Evolutionary conservation across 2,113 vertebrate species (phyloP).

Genomic region (Peromyscus maniculatus): DNA sequence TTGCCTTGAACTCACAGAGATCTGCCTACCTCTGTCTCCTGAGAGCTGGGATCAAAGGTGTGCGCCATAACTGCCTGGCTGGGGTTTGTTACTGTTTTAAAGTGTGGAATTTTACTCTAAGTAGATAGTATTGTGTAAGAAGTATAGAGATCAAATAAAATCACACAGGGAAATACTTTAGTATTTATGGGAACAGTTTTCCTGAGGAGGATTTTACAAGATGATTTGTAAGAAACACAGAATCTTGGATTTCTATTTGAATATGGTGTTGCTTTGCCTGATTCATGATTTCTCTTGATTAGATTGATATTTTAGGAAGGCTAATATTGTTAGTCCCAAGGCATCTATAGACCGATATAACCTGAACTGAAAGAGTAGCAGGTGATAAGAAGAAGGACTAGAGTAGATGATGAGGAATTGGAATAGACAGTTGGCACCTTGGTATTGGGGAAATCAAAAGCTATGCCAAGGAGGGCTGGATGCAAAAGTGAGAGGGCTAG

Average conservation of each 20-base stretch:
- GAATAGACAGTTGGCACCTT: slow-evolving; percentile 3
- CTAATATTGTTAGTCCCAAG: neutral
- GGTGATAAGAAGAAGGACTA: slow-evolving; percentile 3
- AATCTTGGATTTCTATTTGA: slow-evolving; percentile 26
- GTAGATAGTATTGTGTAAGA: slow-evolving; percentile 14
- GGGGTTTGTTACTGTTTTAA: slow-evolving; percentile 3
- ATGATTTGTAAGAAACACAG: slow-evolving; percentile 50
- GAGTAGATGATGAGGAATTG: slow-evolving; percentile 9
- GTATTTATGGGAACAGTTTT: slow-evolving; percentile 36
- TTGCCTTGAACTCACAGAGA: neutral
- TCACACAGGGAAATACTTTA: slow-evolving; percentile 14
- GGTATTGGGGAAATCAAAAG: neutral
- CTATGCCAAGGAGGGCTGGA: neutral
- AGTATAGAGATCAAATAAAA: slow-evolving; percentile 8
- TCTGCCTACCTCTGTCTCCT: neutral
- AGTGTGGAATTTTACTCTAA: slow-evolving; percentile 24
- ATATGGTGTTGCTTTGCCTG: slow-evolving; percentile 23
- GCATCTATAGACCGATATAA: slow-evolving; percentile 21
- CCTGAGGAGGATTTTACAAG: neutral
- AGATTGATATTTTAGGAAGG: neutral
- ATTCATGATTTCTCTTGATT: slow-evolving; percentile 53
- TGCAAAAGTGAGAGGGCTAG: neutral
- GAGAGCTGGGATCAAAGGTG: neutral
- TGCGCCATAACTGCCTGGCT: neutral
- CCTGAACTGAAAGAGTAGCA: neutral